A percentile compares a stretch with the other conserved stretches of the same genome.
Conservation (phyloP, 2,888 invertebrate genomes). For the Onchidella celtica region DNA sequence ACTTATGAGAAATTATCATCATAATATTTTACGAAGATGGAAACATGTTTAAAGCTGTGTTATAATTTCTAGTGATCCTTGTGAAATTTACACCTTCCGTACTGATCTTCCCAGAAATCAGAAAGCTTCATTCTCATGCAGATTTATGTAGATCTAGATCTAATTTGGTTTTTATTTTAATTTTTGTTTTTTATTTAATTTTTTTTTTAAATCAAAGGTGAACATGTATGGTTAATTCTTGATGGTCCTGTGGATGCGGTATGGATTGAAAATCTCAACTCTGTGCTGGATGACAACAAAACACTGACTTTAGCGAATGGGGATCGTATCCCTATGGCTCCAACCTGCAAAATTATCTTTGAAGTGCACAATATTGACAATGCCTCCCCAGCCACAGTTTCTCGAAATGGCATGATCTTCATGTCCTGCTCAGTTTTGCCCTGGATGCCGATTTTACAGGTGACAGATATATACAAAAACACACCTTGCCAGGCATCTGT, state of each 20-base stretch:
- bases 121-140: too few relatives aligned
- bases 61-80: too few relatives aligned
- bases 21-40: too few relatives aligned
- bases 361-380: constrained; percentile 99
- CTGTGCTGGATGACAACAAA: constrained; percentile 80
- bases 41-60: too few relatives aligned
- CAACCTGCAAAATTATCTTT: constrained; percentile 96
- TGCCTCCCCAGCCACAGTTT: constrained; percentile 98
- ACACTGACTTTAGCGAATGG: constrained; percentile 91
- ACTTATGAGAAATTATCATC: too few relatives aligned
- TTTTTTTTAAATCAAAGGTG: too few relatives aligned
- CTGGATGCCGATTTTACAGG: constrained; percentile 94
- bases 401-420: constrained; percentile 90
- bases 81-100: too few relatives aligned
- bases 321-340: constrained; percentile 95
- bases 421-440: constrained; percentile 97
- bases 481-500: too few relatives aligned
- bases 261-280: constrained; percentile 81
- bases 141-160: too few relatives aligned
- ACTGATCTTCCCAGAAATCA: too few relatives aligned
- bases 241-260: constrained; percentile 81
- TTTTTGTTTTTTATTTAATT: too few relatives aligned
- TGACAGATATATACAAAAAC: constrained; percentile 48
- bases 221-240: constrained; percentile 94
- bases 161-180: too few relatives aligned